A percentile compares a stretch with the other conserved stretches of the same genome.
Conservation (phyloP, 2,888 invertebrate species). For the Pomacea canaliculata region DNA sequence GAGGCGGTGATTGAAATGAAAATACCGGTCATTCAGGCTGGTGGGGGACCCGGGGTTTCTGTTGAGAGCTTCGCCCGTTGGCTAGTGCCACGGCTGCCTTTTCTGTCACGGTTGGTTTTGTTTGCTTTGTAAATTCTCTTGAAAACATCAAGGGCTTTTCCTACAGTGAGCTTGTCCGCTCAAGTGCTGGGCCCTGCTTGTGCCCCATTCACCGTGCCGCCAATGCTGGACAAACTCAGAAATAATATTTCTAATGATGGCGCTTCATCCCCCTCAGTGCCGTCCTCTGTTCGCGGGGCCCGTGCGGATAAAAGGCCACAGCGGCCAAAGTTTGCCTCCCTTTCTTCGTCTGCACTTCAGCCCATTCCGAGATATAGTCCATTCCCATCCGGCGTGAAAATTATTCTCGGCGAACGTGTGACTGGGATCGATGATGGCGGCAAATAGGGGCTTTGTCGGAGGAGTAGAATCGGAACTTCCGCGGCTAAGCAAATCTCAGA, state of each 20-base stretch:
- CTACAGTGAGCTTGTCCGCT: not conserved
- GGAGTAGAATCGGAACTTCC: too few species aligned
- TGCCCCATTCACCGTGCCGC: slow-evolving; percentile 4
- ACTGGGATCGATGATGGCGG: not conserved
- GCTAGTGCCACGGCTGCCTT: not conserved
- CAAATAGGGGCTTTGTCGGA: too few species aligned
- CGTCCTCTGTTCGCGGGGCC: slow-evolving; percentile 5
- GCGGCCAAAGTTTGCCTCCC: slow-evolving; percentile 10
- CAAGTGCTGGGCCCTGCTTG: slow-evolving; percentile 10
- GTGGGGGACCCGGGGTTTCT: not conserved
- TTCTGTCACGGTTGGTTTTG: slow-evolving; percentile 11
- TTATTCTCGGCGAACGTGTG: slow-evolving; percentile 5
- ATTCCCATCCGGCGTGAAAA: slow-evolving; percentile 16
- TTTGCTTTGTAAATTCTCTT: slow-evolving; percentile 22
- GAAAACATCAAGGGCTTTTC: slow-evolving; percentile 19
- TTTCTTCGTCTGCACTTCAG: not conserved
- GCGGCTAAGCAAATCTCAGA: too few species aligned
- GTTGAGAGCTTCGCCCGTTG: slow-evolving; percentile 3
- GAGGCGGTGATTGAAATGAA: slow-evolving; percentile 23
- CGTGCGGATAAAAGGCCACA: slow-evolving; percentile 1
- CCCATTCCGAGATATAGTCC: slow-evolving; percentile 5
- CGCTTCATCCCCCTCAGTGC: slow-evolving; percentile 10
- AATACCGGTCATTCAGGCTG: slow-evolving; percentile 16
- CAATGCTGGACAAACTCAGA: slow-evolving; percentile 19
- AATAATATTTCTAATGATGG: slow-evolving; percentile 23